phyloP scores from a whole-genome alignment of 2,797 vertebrate species.

The Mus spretus region DNA sequence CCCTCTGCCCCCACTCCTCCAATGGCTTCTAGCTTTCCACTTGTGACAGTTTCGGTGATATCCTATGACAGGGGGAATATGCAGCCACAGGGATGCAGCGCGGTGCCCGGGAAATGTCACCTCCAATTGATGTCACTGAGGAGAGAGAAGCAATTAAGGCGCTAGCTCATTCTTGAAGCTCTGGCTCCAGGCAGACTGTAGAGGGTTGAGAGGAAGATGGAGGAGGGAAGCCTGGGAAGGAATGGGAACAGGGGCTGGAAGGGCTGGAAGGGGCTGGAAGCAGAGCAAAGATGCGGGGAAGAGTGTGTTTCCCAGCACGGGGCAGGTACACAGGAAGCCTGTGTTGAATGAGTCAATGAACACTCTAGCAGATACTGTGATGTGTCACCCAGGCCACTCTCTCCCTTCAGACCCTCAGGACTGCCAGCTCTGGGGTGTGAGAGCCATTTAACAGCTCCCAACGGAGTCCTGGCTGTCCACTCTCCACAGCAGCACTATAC shows the following conservation, averaged over 20 bases:
- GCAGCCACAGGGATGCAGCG: conserved; percentile 92
- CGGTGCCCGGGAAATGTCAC: conserved; percentile 92
- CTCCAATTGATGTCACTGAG: conserved; percentile 91
- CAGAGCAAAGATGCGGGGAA: not conserved
- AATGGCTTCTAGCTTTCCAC: conserved; percentile 86
- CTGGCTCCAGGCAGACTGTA: conserved; percentile 85
- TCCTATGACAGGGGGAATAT: conserved; percentile 94
- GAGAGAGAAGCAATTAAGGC: conserved; percentile 95
- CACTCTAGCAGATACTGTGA: not conserved
- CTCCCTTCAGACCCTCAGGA: not conserved
- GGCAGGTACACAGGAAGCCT: not conserved
- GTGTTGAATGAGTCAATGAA: not conserved
- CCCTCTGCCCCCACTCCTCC: conserved; percentile 66
- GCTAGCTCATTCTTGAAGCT: conserved; percentile 84
- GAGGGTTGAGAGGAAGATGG: conserved; percentile 63
- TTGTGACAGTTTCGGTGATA: conserved; percentile 92
- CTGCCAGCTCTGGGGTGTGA: not conserved
- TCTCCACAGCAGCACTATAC: not conserved
- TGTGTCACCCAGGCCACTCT: accelerated
- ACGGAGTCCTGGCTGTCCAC: not conserved
- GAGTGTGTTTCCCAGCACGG: not conserved
- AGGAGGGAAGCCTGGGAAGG: not conserved
- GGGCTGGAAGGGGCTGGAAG: not conserved
- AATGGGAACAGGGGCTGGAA: not conserved
- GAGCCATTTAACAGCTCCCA: not conserved